phyloP scores from a whole-genome alignment of 2,113 vertebrate genomes.

The Delphinapterus leucas region DNA sequence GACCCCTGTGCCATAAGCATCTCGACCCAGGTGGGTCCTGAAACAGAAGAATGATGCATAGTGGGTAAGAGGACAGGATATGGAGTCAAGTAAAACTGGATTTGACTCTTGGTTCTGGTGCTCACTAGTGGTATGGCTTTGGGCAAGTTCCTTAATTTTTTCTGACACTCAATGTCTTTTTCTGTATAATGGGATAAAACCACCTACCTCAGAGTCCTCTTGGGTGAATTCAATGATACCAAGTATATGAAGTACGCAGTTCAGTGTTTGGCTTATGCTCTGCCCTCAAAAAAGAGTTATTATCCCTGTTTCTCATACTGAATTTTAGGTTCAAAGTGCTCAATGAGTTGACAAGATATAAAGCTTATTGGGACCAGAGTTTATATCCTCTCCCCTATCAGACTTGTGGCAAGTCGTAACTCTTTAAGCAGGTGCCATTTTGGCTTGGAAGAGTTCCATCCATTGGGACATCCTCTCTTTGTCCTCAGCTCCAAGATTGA shows the following conservation, averaged over 20 bases:
- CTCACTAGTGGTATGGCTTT: background rate
- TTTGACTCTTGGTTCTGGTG: background rate
- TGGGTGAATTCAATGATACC: background rate
- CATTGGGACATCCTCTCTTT: background rate
- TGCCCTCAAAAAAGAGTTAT: background rate
- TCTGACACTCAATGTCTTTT: background rate
- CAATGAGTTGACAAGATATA: background rate
- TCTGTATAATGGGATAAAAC: background rate
- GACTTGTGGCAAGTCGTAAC: background rate
- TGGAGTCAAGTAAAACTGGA: background rate
- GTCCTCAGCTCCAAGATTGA: background rate
- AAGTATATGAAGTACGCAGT: background rate
- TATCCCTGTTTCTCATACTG: background rate
- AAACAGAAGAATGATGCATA: background rate
- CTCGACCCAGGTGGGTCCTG: background rate
- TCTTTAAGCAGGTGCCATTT: background rate
- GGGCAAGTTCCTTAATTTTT: background rate
- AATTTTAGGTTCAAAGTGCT: background rate
- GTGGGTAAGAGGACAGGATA: background rate
- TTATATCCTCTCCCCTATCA: background rate
- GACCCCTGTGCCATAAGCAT: background rate
- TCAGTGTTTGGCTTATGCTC: background rate
- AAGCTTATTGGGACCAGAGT: background rate
- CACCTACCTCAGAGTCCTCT: background rate
- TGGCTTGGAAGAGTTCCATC: background rate